Conservation (phyloP, 1,140 invertebrate species). For the Zophobas atratus region DNA sequence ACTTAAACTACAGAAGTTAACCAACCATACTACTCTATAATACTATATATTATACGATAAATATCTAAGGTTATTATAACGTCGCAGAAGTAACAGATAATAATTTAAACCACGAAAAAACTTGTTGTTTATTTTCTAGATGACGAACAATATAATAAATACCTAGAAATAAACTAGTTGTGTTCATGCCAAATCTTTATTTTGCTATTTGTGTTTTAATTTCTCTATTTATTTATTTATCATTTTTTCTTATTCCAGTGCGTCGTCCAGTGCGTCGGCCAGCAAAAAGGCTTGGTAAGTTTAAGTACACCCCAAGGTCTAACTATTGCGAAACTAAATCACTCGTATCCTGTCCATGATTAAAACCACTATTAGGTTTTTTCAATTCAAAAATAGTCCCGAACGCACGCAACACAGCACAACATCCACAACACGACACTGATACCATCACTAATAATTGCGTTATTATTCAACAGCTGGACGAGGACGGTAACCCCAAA, state of each 20-base stretch:
- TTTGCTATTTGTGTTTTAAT: too few species aligned
- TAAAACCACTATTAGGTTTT: slow-evolving; percentile 6
- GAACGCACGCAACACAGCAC: too few species aligned
- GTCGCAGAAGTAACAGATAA: too few species aligned
- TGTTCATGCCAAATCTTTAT: too few species aligned
- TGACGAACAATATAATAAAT: too few species aligned
- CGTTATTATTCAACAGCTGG: slow-evolving; percentile 55
- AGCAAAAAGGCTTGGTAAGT: slow-evolving; percentile 61
- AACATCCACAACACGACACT: background rate
- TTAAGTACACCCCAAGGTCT: slow-evolving; percentile 55
- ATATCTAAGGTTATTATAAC: too few species aligned
- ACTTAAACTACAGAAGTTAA: too few species aligned
- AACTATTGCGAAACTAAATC: slow-evolving; percentile 40
- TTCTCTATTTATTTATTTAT: slow-evolving; percentile 15
- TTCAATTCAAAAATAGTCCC: background rate
- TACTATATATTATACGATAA: too few species aligned
- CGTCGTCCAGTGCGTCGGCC: slow-evolving; percentile 60
- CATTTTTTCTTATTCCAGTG: slow-evolving; percentile 58
- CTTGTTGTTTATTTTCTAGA: too few species aligned
- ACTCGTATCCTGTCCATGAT: slow-evolving; percentile 38
- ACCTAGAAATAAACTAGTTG: too few species aligned
- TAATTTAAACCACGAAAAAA: too few species aligned
- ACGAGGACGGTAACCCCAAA: slow-evolving; percentile 61
- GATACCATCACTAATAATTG: background rate
- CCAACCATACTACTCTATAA: too few species aligned